A percentile compares a stretch with the other conserved stretches of the same genome.
These are phyloP conservation scores for Ennomos quercinarius DNA, from an alignment of 2,888 invertebrate species.

Conservation along the genomic window DNA sequence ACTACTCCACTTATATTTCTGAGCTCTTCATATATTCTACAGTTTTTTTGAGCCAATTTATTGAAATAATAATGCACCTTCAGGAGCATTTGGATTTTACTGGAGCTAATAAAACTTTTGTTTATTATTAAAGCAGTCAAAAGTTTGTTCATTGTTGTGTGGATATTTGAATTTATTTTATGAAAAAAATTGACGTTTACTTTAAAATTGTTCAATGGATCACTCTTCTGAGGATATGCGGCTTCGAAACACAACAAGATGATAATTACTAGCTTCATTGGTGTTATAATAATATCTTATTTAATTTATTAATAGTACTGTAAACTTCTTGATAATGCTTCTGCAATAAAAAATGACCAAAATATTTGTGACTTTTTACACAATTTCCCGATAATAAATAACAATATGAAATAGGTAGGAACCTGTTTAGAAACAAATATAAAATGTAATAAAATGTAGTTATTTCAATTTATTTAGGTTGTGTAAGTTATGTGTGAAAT, in stretches of 20 bases:
- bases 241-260: slow-evolving; percentile 22
- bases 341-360: slow-evolving; percentile 6
- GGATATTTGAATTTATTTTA: slow-evolving; percentile 42
- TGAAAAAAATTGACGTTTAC: slow-evolving; percentile 42
- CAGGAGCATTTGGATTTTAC: slow-evolving; percentile 43
- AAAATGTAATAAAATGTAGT: slow-evolving; percentile 11
- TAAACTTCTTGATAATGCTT: background rate
- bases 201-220: slow-evolving; percentile 28
- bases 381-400: slow-evolving; percentile 4
- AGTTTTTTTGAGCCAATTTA: slow-evolving; percentile 45
- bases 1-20: slow-evolving; percentile 32
- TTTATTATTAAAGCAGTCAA: slow-evolving; percentile 48
- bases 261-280: slow-evolving; percentile 16
- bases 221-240: slow-evolving; percentile 32
- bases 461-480: slow-evolving; percentile 1
- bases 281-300: slow-evolving; percentile 16
- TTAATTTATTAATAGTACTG: background rate
- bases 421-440: too few species aligned
- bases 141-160: slow-evolving; percentile 47
- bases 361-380: slow-evolving; percentile 1
- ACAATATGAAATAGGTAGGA: background rate
- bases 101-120: slow-evolving; percentile 34
- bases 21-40: slow-evolving; percentile 40
- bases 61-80: slow-evolving; percentile 50
- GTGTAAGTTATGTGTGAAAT: slow-evolving; percentile 4